Evolutionary conservation across 2,888 invertebrate species (phyloP).

Genomic region (Seira ritae): DNA sequence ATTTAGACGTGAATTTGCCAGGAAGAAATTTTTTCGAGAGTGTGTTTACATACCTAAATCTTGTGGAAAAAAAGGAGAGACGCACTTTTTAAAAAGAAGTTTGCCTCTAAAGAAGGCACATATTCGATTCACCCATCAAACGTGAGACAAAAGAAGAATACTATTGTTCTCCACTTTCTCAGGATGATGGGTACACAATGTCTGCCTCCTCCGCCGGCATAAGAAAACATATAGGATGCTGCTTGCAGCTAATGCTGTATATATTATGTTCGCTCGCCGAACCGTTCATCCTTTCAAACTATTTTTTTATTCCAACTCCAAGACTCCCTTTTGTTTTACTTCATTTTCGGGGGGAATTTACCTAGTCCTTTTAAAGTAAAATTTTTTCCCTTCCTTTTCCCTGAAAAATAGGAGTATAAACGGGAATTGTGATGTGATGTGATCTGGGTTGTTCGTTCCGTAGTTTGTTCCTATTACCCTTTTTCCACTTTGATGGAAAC

Average conservation of each 20-base stretch:
- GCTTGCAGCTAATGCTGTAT: slow-evolving; percentile 3
- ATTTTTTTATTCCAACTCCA: not conserved
- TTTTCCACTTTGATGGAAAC: not conserved
- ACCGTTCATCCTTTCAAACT: slow-evolving; percentile 10
- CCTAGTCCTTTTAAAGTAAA: too few species aligned
- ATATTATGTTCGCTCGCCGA: slow-evolving; percentile 1
- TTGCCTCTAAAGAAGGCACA: too few species aligned
- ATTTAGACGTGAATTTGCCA: slow-evolving; percentile 15
- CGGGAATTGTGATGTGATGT: not conserved
- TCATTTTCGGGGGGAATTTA: not conserved
- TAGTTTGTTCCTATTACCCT: not conserved
- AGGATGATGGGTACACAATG: not conserved
- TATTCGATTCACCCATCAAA: not conserved
- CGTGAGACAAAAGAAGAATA: not conserved
- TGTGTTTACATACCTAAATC: slow-evolving; percentile 9
- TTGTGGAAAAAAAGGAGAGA: not conserved
- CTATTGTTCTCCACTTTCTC: not conserved
- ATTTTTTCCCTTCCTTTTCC: not conserved
- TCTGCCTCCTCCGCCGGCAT: too few species aligned
- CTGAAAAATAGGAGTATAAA: not conserved
- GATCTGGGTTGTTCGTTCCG: not conserved
- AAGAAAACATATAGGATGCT: not conserved
- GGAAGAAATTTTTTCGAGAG: slow-evolving; percentile 14
- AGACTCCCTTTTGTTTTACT: slow-evolving; percentile 1
- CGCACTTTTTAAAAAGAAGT: not conserved